phyloP scores from a whole-genome alignment of 2,113 vertebrate species.

The Tretioscincus oriximinensis region DNA sequence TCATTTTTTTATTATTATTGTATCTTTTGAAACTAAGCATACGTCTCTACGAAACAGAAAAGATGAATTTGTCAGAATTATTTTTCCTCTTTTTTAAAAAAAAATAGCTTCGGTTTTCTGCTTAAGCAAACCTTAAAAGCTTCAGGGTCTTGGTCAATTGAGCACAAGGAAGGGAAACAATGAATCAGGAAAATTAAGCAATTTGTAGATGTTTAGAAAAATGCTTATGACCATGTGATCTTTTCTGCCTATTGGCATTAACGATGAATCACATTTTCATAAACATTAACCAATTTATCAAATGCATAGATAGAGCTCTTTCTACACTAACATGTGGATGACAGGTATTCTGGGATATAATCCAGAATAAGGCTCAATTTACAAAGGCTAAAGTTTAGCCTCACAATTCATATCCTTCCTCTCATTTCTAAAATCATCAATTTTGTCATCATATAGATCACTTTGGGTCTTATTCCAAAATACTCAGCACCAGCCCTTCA shows the following conservation, averaged over 20 bases:
- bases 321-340: no score
- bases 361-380: no score
- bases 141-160: slow-evolving; percentile 39
- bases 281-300: not conserved
- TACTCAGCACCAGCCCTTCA: not conserved
- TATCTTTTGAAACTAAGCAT: slow-evolving; percentile 40
- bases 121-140: slow-evolving; percentile 37
- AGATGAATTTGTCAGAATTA: slow-evolving; percentile 61
- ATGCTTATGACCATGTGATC: slow-evolving; percentile 12
- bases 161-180: slow-evolving; percentile 35
- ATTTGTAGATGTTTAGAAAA: slow-evolving; percentile 33
- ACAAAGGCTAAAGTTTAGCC: not conserved
- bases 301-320: not conserved
- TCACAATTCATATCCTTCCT: slow-evolving; percentile 7
- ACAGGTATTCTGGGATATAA: no score
- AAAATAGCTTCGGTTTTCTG: slow-evolving; percentile 46
- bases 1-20: slow-evolving; percentile 42
- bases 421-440: not conserved
- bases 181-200: not conserved
- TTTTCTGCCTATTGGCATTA: slow-evolving; percentile 20
- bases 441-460: not conserved
- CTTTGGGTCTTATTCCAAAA: not conserved
- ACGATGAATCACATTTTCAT: slow-evolving; percentile 21
- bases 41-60: slow-evolving; percentile 17
- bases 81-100: slow-evolving; percentile 38